Conservation (phyloP, 1,140 invertebrate species). For the Hesperophylax magnus region DNA sequence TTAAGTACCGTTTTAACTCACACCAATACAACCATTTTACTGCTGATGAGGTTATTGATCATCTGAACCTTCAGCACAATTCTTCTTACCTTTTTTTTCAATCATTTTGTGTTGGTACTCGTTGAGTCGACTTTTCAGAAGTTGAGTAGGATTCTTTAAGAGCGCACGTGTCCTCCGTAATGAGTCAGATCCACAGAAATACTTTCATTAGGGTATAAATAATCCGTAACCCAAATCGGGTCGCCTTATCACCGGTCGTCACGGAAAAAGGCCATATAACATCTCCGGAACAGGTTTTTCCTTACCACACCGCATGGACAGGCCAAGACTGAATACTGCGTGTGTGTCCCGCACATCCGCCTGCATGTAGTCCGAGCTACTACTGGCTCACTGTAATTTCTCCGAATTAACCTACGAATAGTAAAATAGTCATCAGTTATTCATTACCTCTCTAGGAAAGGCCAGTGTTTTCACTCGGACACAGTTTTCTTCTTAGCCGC, state of each 20-base stretch:
- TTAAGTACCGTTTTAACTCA: not conserved
- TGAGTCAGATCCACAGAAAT: not conserved
- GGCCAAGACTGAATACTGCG: not conserved
- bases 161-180: too few species aligned
- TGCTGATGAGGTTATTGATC: too few species aligned
- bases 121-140: too few species aligned
- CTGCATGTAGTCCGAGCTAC: conserved; percentile 2
- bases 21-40: not conserved
- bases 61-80: too few species aligned
- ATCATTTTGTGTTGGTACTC: too few species aligned
- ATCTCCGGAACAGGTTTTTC: conserved; percentile 20
- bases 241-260: conserved; percentile 8
- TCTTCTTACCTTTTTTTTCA: too few species aligned
- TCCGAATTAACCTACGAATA: conserved; percentile 1
- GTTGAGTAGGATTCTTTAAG: too few species aligned
- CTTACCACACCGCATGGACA: not conserved
- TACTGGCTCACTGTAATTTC: not conserved
- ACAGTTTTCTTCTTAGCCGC: not conserved
- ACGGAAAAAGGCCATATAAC: conserved; percentile 10
- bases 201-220: conserved; percentile 7
- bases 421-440: not conserved
- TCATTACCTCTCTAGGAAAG: not conserved
- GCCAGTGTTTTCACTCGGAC: not conserved
- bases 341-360: not conserved
- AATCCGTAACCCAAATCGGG: conserved; percentile 9